Percentiles rank a stretch among this genome's conserved stretches.
These are phyloP conservation scores for Megalonaias nervosa DNA, from an alignment of 1,140 invertebrate species.

Conservation along the genomic window DNA sequence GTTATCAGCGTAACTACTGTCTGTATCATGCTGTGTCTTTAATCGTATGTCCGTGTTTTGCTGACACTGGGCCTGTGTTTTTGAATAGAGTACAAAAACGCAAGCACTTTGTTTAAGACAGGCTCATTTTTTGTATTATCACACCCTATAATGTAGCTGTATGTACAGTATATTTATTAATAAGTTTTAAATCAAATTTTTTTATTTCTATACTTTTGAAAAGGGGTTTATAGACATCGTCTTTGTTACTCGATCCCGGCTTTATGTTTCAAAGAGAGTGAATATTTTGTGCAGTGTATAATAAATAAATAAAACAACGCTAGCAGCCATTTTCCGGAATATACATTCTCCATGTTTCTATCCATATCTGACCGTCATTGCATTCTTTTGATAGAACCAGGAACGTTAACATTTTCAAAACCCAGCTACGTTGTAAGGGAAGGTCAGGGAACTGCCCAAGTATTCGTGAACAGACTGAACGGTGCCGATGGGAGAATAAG, in stretches of 20 bases:
- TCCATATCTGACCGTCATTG: not conserved
- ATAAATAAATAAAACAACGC: not conserved
- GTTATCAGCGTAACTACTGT: too few relatives aligned
- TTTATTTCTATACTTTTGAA: not conserved
- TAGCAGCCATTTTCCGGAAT: not conserved
- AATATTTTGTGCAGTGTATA: not conserved
- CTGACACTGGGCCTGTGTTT: too few relatives aligned
- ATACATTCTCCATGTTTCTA: not conserved
- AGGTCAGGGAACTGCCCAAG: constrained; percentile 73
- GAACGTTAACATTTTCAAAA: constrained; percentile 76
- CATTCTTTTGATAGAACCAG: constrained; percentile 73
- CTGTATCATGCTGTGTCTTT: too few relatives aligned
- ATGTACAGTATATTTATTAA: too few relatives aligned
- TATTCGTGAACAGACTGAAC: constrained; percentile 75
- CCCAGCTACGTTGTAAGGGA: constrained; percentile 79
- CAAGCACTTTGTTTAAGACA: too few relatives aligned
- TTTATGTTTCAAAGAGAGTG: not conserved
- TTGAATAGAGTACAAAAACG: too few relatives aligned
- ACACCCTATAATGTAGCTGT: too few relatives aligned
- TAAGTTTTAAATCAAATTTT: too few relatives aligned
- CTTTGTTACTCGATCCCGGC: not conserved
- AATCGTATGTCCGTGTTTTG: too few relatives aligned
- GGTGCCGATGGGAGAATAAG: constrained; percentile 77
- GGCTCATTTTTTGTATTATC: too few relatives aligned
- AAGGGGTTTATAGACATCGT: not conserved